Evolutionary conservation across 1,140 invertebrate genomes (phyloP).

Genomic region (Leguminivora glycinivorella): DNA sequence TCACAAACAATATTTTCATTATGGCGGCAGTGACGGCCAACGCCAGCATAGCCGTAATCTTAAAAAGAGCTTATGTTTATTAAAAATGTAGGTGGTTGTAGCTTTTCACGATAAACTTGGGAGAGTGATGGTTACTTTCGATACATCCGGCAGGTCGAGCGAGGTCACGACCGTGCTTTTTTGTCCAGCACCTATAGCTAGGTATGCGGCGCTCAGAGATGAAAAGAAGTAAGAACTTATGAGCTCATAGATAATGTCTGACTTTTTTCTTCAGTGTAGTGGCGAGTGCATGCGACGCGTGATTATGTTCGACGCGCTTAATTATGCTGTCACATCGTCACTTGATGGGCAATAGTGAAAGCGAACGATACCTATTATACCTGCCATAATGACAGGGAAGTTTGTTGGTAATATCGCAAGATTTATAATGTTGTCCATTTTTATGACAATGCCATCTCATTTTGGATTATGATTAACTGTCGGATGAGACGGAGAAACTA

Average conservation of each 20-base stretch:
- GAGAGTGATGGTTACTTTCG: slow-evolving; percentile 68
- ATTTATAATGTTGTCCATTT: slow-evolving; percentile 27
- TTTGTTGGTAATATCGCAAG: slow-evolving; percentile 20
- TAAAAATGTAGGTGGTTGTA: neutral
- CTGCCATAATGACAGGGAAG: slow-evolving; percentile 59
- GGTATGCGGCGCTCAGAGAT: neutral
- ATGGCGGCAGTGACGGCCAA: neutral
- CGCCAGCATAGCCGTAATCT: neutral
- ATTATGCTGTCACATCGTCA: slow-evolving; percentile 76
- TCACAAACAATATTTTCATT: slow-evolving; percentile 28
- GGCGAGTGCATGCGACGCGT: slow-evolving; percentile 64
- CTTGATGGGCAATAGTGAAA: slow-evolving; percentile 73
- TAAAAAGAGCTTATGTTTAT: slow-evolving; percentile 6
- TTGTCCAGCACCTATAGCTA: slow-evolving; percentile 49
- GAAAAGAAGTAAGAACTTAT: neutral
- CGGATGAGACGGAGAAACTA: neutral
- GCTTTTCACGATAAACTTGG: slow-evolving; percentile 28
- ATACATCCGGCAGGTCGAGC: slow-evolving; percentile 70
- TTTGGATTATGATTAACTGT: slow-evolving; percentile 18
- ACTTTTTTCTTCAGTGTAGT: slow-evolving; percentile 13
- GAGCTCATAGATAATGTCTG: neutral
- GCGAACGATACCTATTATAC: slow-evolving; percentile 61
- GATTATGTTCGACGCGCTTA: slow-evolving; percentile 72
- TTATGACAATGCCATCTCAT: slow-evolving; percentile 23
- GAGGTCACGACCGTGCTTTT: slow-evolving; percentile 71